Conservation (phyloP, 2,888 invertebrate genomes). For the Drosophila villosipedis region DNA sequence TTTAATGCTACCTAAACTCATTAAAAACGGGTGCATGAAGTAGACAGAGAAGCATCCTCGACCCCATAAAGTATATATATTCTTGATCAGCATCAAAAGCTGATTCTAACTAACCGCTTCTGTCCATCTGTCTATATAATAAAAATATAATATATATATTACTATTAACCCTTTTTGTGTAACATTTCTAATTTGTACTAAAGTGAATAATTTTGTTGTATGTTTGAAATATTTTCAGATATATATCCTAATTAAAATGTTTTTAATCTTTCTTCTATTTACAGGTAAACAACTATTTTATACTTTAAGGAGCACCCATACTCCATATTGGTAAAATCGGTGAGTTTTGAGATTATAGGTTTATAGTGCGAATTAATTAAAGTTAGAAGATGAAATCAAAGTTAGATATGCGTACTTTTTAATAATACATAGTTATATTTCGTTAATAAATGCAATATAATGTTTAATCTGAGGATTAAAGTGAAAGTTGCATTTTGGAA, state of each 20-base stretch:
- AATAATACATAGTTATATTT: background rate
- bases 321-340: background rate
- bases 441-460: background rate
- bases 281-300: slow-evolving; percentile 26
- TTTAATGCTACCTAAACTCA: background rate
- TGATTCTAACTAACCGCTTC: background rate
- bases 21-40: background rate
- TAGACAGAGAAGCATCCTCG: background rate
- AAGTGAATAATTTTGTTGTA: background rate
- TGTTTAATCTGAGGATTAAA: background rate
- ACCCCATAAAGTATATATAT: background rate
- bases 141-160: background rate
- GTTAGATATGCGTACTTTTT: no score
- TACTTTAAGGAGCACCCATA: background rate
- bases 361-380: background rate
- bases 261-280: slow-evolving; percentile 14
- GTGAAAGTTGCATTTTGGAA: background rate
- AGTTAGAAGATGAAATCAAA: no score
- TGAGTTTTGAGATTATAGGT: slow-evolving; percentile 2
- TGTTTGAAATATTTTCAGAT: background rate
- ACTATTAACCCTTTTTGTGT: background rate
- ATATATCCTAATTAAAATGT: background rate
- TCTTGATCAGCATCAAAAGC: background rate
- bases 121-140: background rate
- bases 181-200: background rate